Percentiles rank a stretch among this genome's conserved stretches.
These are phyloP conservation scores for Nycticebus coucang DNA, from an alignment of 2,113 vertebrate species.

Conservation along the genomic window DNA sequence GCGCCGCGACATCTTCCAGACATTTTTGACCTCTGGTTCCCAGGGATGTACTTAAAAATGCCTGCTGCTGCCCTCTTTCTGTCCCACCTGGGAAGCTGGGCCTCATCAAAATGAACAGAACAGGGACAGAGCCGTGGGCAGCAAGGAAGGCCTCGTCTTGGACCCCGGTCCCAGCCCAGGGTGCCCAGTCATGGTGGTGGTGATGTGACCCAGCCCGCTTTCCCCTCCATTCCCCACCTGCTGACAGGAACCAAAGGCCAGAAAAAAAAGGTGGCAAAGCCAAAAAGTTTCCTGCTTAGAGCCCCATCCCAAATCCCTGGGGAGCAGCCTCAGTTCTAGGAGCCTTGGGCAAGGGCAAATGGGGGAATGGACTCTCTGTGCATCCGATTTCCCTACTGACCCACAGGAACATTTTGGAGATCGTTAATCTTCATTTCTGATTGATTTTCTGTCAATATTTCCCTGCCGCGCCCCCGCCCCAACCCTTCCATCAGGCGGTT, in stretches of 20 bases:
- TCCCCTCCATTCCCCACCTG: not conserved
- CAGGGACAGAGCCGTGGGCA: not conserved
- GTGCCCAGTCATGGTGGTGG: rapidly evolving
- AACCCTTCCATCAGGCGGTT: conserved; percentile 72
- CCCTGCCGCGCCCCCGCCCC: not conserved
- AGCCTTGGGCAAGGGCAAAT: not conserved
- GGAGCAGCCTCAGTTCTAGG: not conserved
- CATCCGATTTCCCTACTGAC: conserved; percentile 57
- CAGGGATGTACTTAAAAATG: not conserved
- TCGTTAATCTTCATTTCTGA: conserved; percentile 78
- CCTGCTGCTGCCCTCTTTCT: not conserved
- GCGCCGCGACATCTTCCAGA: not conserved
- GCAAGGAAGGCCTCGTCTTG: rapidly evolving
- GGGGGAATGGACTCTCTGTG: not conserved
- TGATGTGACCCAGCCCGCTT: not conserved
- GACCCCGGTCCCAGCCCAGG: not conserved
- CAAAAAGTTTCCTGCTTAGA: rapidly evolving
- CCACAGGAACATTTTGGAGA: conserved; percentile 69
- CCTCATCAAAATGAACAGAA: not conserved
- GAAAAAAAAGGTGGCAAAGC: not conserved
- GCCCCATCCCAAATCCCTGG: not conserved
- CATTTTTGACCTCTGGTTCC: not conserved
- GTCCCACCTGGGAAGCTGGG: not conserved
- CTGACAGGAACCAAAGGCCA: not conserved
- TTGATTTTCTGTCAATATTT: conserved; percentile 78